phyloP scores from a whole-genome alignment of 1,140 invertebrate genomes.

The Potamilus streckersoni region DNA sequence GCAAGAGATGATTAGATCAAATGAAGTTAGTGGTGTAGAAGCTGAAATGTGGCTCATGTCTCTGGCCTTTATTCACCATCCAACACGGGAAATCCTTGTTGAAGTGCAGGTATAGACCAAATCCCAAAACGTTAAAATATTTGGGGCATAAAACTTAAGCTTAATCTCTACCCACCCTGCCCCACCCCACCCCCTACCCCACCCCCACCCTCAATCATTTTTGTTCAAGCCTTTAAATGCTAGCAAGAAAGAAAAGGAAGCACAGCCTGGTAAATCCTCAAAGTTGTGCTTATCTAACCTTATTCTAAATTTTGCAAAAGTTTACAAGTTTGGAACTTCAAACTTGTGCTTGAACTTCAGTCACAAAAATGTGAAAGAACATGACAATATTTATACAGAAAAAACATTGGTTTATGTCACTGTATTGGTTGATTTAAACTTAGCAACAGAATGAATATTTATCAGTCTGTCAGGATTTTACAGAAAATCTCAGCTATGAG shows the following conservation, averaged over 20 bases:
- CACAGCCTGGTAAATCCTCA: background rate
- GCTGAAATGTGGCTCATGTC: slow-evolving; percentile 83
- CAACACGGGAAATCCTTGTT: slow-evolving; percentile 77
- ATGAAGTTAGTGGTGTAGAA: slow-evolving; percentile 75
- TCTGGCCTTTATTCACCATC: slow-evolving; percentile 83
- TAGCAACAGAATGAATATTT: no score
- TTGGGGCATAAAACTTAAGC: background rate
- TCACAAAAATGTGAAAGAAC: no score
- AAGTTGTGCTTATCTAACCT: background rate
- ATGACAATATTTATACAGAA: no score
- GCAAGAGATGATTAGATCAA: slow-evolving; percentile 80
- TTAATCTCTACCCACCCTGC: no score
- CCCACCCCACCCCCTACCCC: no score
- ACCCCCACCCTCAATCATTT: background rate
- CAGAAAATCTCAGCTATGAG: no score
- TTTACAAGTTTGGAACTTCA: no score
- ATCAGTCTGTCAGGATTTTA: no score
- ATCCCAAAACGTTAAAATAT: background rate
- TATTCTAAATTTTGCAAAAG: background rate
- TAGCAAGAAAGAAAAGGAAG: background rate
- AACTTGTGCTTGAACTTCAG: no score
- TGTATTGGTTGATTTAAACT: no score
- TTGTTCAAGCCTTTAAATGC: background rate
- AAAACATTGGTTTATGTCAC: no score
- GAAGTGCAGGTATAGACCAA: slow-evolving; percentile 66